These are phyloP conservation scores for Enteromius fasciolatus DNA, from an alignment of 2,797 vertebrate species.

Conservation along the genomic window DNA sequence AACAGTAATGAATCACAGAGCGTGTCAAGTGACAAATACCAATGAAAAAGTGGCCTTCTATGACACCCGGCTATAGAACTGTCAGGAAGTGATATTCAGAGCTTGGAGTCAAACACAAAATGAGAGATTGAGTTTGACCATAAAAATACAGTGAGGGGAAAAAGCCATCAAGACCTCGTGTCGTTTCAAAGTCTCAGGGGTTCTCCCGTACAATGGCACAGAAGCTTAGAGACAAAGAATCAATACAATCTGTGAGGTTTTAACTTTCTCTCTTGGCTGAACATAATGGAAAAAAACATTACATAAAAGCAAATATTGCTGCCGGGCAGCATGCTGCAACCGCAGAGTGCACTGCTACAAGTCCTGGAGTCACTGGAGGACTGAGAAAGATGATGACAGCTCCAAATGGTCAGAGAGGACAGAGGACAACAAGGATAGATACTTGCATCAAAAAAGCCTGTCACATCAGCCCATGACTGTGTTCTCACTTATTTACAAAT, in stretches of 20 bases:
- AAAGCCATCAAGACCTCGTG: constrained; percentile 67
- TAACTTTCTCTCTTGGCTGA: constrained; percentile 66
- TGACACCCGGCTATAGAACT: constrained; percentile 39
- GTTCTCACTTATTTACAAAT: constrained; percentile 23
- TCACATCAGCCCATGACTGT: constrained; percentile 32
- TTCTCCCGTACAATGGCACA: constrained; percentile 64
- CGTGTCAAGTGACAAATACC: not conserved
- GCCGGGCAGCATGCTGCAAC: constrained; percentile 47
- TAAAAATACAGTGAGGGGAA: constrained; percentile 49
- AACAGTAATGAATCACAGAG: not conserved
- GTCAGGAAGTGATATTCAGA: constrained; percentile 45
- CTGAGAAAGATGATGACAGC: constrained; percentile 41
- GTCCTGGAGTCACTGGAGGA: constrained; percentile 37
- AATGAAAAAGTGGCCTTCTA: constrained; percentile 17
- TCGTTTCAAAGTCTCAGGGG: constrained; percentile 65
- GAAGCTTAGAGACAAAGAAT: constrained; percentile 73
- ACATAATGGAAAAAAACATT: constrained; percentile 74
- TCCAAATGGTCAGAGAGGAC: constrained; percentile 39
- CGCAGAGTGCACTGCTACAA: constrained; percentile 28
- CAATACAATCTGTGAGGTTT: constrained; percentile 73
- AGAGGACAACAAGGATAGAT: constrained; percentile 15
- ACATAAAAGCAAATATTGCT: constrained; percentile 74
- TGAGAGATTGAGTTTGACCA: constrained; percentile 56
- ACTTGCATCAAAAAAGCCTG: constrained; percentile 25
- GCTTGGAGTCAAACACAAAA: constrained; percentile 49